Evolutionary conservation across 2,888 invertebrate species (phyloP), one percentile per base, ranked within the genome.

Genomic region (Crepidodera aurea): DNA sequence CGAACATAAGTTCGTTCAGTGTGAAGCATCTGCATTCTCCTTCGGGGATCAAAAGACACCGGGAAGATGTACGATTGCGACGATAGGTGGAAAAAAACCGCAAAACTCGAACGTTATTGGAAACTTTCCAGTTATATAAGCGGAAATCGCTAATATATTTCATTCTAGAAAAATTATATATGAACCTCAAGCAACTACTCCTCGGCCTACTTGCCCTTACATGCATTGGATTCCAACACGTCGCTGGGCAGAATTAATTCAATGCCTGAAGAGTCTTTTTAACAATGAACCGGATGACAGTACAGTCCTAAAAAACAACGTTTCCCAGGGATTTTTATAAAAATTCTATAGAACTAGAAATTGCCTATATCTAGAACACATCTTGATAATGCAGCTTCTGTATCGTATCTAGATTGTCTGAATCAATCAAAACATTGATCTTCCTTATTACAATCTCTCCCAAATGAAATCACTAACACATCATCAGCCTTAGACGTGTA

Each of bases 11-110:
- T 64, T 64, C 65, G 66, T 64, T 67, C 63, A 66, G 68, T 69
- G 72, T 70, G 69, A 71, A 69, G 71, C 73, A 73, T 75, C 73
- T 76, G 73, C 75, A 76, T 76, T 76, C 75, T 73, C 72, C 64
- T 60, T 3, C n/a, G 60, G 64, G 73, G 77, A 77, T 76, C 76
- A 77, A 77, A 44, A 76, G 77, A 67, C 32, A 69, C 66, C 67
- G 71, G 67, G 64, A 70, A 74, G 73, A 74, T 73, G 65, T 73
- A 73, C 65, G 72, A 65, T 68, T 66, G 69, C 70, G 70, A 72
- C 72, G 69, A 53, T 42, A 34, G 66, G 60, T 60, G 34, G 62
- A 68, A 12, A 42, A 22, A 42, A 19, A 22, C 18, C n/a, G 70
- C 69, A 73, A 72, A 71, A 71, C 58, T 65, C 65, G 62, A 66